phyloP scores from a whole-genome alignment of 2,888 invertebrate genomes.

The Andrena praecox region DNA sequence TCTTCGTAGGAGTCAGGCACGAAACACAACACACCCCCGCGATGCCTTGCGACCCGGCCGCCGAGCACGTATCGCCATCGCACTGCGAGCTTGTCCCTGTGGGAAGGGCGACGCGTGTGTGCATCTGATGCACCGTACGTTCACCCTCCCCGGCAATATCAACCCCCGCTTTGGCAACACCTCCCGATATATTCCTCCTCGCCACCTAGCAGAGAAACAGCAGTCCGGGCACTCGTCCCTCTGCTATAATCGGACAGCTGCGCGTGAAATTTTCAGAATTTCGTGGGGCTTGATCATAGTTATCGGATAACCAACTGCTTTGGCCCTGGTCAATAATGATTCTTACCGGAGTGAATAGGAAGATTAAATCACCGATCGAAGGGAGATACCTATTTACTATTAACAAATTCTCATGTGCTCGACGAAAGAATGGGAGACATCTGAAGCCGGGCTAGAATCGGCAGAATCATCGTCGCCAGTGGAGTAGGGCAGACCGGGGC shows the following conservation, averaged over 20 bases:
- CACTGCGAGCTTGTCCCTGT: slow-evolving; percentile 46
- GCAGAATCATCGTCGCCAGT: neutral
- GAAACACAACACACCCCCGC: slow-evolving; percentile 32
- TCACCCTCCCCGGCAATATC: slow-evolving; percentile 39
- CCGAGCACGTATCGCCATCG: slow-evolving; percentile 60
- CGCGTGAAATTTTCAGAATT: neutral
- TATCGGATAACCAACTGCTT: too few species aligned
- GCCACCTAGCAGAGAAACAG: neutral
- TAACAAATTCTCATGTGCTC: too few species aligned
- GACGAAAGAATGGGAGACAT: too few species aligned
- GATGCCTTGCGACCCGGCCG: slow-evolving; percentile 56
- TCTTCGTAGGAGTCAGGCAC: slow-evolving; percentile 44
- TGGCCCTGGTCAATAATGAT: too few species aligned
- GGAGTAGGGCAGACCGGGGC: too few species aligned
- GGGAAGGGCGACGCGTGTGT: slow-evolving; percentile 49
- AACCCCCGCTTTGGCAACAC: slow-evolving; percentile 20
- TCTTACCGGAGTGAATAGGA: too few species aligned
- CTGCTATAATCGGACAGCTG: neutral
- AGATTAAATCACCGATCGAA: too few species aligned
- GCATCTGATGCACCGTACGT: slow-evolving; percentile 59
- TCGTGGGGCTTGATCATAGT: neutral
- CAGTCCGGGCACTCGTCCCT: neutral
- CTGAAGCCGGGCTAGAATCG: neutral
- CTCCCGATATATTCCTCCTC: slow-evolving; percentile 21
- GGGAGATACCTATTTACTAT: too few species aligned